Conservation (phyloP, 2,888 invertebrate species). For the Euzetes globulus region DNA sequence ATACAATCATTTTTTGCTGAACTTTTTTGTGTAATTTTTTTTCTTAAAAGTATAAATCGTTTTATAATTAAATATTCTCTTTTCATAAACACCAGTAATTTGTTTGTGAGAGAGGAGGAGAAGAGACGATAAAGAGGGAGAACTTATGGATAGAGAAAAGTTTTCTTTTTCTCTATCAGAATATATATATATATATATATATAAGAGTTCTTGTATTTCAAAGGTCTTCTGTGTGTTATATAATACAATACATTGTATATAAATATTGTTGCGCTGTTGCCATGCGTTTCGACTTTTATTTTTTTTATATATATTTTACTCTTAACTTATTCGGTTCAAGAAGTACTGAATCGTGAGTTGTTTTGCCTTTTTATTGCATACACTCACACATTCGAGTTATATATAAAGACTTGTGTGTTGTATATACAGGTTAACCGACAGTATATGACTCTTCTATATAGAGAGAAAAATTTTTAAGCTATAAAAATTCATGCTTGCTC, state of each 20-base stretch:
- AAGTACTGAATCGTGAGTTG: conserved; percentile 24
- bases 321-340: conserved; percentile 11
- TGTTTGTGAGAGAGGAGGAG: neutral
- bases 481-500: conserved; percentile 22
- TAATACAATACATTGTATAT: neutral
- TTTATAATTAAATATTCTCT: neutral
- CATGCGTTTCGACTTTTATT: neutral
- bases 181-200: too few species aligned
- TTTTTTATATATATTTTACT: conserved; percentile 1
- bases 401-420: neutral
- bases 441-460: neutral
- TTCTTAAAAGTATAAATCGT: neutral
- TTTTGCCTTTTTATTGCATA: conserved; percentile 24
- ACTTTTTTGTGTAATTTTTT: neutral
- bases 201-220: neutral
- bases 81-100: neutral
- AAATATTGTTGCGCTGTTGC: conserved; percentile 12
- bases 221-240: neutral
- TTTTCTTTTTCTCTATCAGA: too few species aligned
- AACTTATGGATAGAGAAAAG: too few species aligned
- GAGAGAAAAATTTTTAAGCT: neutral
- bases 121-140: neutral
- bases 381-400: neutral
- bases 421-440: conserved; percentile 20
- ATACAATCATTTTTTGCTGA: too few species aligned